Conservation (phyloP, 2,113 vertebrate genomes). For the Thunnus maccoyii region DNA sequence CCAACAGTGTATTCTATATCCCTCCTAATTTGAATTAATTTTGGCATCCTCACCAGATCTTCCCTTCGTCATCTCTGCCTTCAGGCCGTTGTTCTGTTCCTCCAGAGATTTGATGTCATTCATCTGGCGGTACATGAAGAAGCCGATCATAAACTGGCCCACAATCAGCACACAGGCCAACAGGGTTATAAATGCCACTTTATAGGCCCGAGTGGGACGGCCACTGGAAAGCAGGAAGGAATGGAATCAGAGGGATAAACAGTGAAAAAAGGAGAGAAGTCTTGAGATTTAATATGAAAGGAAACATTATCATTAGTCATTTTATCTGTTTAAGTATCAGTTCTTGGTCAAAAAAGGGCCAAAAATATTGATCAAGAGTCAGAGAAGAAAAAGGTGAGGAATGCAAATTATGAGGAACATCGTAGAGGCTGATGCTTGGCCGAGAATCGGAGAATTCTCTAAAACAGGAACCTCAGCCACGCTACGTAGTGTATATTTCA, state of each 20-base stretch:
- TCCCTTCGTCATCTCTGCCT: constrained; percentile 33
- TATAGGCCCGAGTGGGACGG: constrained; percentile 60
- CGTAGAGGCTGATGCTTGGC: neutral
- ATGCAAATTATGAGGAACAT: neutral
- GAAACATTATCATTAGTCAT: no score
- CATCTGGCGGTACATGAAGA: constrained; percentile 78
- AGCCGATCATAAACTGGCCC: constrained; percentile 74
- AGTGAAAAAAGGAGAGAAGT: neutral
- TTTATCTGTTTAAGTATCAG: no score
- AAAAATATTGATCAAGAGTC: neutral
- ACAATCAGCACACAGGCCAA: constrained; percentile 79
- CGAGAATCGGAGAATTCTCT: neutral
- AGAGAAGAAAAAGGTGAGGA: neutral
- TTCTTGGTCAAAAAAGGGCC: no score
- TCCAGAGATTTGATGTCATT: constrained; percentile 71
- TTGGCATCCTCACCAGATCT: constrained; percentile 53
- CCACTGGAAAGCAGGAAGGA: constrained; percentile 21
- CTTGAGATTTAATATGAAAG: neutral
- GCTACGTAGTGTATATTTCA: neutral
- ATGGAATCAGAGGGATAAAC: no score
- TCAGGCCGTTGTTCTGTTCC: constrained; percentile 53
- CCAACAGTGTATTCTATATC: neutral
- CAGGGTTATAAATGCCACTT: constrained; percentile 77
- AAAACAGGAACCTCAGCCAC: constrained; percentile 3
- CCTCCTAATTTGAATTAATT: neutral